These are phyloP conservation scores for Saccostrea cuccullata DNA, from an alignment of 1,140 invertebrate genomes.

Conservation along the genomic window DNA sequence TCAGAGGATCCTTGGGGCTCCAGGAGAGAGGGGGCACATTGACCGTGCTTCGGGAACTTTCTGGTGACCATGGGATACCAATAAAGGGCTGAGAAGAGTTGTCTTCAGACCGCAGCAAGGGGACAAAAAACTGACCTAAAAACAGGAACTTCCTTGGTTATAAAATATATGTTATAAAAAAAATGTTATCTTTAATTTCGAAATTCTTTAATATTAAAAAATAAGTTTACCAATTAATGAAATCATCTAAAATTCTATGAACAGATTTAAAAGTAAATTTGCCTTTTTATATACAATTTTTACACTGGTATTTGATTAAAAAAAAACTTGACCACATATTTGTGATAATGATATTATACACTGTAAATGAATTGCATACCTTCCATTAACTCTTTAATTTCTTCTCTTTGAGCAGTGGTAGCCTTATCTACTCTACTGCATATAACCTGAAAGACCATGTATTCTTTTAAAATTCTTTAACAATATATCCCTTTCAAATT, in stretches of 20 bases:
- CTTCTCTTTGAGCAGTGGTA: slow-evolving; percentile 43
- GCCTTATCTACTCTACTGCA: slow-evolving; percentile 49
- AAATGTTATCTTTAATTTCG: no score
- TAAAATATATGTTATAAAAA: not conserved
- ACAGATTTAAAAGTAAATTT: no score
- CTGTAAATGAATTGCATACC: slow-evolving; percentile 24
- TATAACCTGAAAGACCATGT: slow-evolving; percentile 45
- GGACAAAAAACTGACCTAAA: slow-evolving; percentile 89
- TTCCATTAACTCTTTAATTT: slow-evolving; percentile 58
- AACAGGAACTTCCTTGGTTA: not conserved
- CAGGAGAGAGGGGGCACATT: slow-evolving; percentile 48
- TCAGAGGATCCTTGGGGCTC: slow-evolving; percentile 61
- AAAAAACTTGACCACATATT: no score
- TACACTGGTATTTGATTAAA: no score
- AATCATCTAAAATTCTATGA: no score
- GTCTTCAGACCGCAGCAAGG: slow-evolving; percentile 87
- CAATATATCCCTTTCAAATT: no score
- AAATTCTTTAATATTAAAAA: no score
- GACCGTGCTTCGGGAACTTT: slow-evolving; percentile 43
- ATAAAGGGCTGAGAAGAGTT: slow-evolving; percentile 84
- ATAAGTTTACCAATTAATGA: no score
- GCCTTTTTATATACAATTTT: no score
- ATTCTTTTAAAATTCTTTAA: not conserved
- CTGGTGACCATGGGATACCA: slow-evolving; percentile 76
- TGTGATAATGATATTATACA: no score